These are phyloP conservation scores for Crocodylus rhombifer DNA, from an alignment of 2,797 vertebrate genomes.

Conservation along the genomic window DNA sequence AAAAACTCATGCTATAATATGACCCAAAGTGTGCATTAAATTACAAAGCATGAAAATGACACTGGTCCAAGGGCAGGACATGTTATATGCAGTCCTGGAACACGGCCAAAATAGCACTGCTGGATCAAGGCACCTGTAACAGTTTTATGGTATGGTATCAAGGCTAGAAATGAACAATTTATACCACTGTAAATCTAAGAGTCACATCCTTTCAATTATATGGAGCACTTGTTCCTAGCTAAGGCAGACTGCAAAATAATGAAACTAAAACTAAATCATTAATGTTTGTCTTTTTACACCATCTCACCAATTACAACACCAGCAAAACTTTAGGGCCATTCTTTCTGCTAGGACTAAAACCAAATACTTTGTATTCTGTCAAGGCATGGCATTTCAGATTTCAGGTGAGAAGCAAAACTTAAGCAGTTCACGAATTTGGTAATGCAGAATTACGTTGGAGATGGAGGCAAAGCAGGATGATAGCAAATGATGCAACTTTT, in stretches of 20 bases:
- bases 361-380: not conserved
- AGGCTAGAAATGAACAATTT: not conserved
- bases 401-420: conserved; percentile 24
- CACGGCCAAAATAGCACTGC: not conserved
- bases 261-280: conserved; percentile 27
- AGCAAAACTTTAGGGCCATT: conserved; percentile 15
- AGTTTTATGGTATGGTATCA: not conserved
- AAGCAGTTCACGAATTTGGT: conserved; percentile 40
- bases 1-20: not conserved
- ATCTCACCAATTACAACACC: not conserved
- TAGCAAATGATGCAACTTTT: conserved; percentile 2
- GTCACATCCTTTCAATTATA: not conserved
- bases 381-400: not conserved
- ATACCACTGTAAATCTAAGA: not conserved
- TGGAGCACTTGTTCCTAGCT: not conserved
- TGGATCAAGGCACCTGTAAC: not conserved
- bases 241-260: not conserved
- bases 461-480: conserved; percentile 34
- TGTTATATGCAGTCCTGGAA: not conserved
- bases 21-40: not conserved
- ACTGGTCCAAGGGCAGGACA: not conserved
- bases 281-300: conserved; percentile 13
- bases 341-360: conserved; percentile 34
- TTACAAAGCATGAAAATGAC: not conserved
- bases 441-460: not conserved